Evolutionary conservation across 2,888 invertebrate species (phyloP).

Genomic region (Tachina lurida): DNA sequence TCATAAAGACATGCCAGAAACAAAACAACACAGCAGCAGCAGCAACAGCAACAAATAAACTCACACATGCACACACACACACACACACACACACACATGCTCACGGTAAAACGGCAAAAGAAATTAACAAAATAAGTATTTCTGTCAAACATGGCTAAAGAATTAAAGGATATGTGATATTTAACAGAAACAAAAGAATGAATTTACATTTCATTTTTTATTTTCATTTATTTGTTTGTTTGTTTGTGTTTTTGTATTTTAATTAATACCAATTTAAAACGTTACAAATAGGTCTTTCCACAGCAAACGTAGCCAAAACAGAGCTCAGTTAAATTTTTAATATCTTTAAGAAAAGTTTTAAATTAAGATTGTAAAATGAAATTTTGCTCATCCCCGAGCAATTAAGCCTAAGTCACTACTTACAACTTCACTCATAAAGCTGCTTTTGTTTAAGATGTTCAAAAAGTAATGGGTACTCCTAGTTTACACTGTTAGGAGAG

Average conservation of each 20-base stretch:
- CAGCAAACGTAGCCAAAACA: background rate
- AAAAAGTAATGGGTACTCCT: too few relatives aligned
- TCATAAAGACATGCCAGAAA: conserved; percentile 48
- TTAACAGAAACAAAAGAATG: conserved; percentile 42
- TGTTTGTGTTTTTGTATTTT: conserved; percentile 49
- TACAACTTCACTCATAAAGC: too few relatives aligned
- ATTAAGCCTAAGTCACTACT: too few relatives aligned
- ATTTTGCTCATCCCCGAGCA: background rate
- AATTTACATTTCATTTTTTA: conserved; percentile 50
- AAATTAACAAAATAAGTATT: conserved; percentile 41
- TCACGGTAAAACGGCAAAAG: background rate
- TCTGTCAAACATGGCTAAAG: conserved; percentile 51
- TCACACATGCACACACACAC: background rate
- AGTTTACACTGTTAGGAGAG: too few relatives aligned
- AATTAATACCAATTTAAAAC: conserved; percentile 53
- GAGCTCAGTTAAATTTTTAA: background rate
- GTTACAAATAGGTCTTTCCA: conserved; percentile 22
- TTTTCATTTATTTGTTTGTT: conserved; percentile 10
- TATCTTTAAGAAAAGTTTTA: background rate
- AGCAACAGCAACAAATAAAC: background rate
- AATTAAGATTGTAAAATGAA: background rate
- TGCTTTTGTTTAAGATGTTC: too few relatives aligned
- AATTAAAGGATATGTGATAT: conserved; percentile 33
- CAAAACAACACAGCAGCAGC: conserved; percentile 30
- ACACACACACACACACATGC: background rate